Conservation (phyloP, 2,797 vertebrate species). For the Scleropages formosus region DNA sequence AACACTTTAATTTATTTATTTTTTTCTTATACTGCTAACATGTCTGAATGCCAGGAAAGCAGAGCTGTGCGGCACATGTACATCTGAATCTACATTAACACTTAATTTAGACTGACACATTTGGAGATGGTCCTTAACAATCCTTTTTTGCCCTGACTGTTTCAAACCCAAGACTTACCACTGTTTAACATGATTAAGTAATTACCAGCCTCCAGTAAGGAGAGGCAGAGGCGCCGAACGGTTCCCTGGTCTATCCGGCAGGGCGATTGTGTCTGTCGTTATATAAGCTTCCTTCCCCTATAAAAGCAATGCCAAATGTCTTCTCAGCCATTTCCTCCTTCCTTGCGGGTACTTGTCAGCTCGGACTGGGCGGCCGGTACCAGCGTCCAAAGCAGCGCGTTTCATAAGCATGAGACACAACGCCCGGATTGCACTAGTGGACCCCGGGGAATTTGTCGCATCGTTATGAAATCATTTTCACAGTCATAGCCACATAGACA, state of each 20-base stretch:
- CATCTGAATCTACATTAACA: background rate
- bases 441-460: background rate
- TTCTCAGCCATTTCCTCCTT: conserved; percentile 7
- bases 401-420: background rate
- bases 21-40: too few species aligned
- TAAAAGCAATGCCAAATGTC: background rate
- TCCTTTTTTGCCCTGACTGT: conserved; percentile 11
- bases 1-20: background rate
- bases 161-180: background rate
- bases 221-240: background rate
- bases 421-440: background rate
- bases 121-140: background rate
- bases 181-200: conserved; percentile 24
- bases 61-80: background rate
- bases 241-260: background rate
- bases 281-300: background rate
- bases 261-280: background rate
- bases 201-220: conserved; percentile 2
- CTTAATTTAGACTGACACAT: background rate
- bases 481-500: background rate
- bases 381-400: background rate
- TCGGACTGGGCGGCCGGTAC: background rate
- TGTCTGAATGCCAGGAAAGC: background rate
- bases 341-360: background rate
- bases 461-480: conserved; percentile 1